Evolutionary conservation across 2,113 vertebrate genomes (phyloP).

Genomic region (Sorex fumeus): DNA sequence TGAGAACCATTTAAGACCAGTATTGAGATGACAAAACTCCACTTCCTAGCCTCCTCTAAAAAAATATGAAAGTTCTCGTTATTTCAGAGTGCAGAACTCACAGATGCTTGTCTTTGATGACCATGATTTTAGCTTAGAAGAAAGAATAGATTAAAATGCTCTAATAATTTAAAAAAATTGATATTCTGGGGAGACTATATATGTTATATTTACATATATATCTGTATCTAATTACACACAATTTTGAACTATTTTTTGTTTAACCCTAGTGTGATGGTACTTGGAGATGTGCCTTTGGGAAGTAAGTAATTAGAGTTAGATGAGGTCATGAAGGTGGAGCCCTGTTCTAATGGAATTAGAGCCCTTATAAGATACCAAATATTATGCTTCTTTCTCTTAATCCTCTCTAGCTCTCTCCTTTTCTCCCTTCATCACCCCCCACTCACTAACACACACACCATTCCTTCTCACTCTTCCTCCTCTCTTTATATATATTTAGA

Average conservation of each 20-base stretch:
- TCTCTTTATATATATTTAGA: too few relatives aligned
- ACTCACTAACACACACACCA: too few relatives aligned
- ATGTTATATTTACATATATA: background rate
- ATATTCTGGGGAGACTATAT: background rate
- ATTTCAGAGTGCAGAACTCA: too few relatives aligned
- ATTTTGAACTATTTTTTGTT: background rate
- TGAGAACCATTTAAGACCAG: background rate
- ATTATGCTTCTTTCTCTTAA: background rate
- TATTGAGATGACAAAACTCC: background rate
- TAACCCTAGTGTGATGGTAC: background rate
- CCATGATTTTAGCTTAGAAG: background rate
- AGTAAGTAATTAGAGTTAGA: background rate
- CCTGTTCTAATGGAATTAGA: background rate
- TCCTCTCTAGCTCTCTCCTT: background rate
- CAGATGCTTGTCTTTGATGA: background rate
- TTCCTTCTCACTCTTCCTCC: too few relatives aligned
- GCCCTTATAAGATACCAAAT: background rate
- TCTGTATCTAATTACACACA: background rate
- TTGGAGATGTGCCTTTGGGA: background rate
- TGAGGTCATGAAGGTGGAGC: background rate
- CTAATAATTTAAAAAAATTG: constrained; percentile 6
- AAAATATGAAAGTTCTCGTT: background rate
- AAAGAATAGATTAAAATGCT: background rate
- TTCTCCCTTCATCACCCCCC: background rate
- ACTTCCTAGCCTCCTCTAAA: background rate